Evolutionary conservation across 2,888 invertebrate genomes (phyloP).

Genomic region (Orthosia gothica): DNA sequence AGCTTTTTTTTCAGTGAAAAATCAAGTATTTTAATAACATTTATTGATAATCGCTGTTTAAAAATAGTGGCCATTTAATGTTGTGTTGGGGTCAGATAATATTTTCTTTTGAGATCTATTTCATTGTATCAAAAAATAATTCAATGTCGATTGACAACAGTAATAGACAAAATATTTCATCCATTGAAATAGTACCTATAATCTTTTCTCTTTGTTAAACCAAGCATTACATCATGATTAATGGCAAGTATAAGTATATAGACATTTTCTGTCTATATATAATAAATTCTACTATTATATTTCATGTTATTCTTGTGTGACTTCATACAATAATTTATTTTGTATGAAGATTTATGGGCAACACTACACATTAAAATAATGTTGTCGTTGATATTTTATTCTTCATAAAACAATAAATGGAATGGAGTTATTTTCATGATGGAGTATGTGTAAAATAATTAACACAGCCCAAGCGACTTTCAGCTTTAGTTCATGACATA

Average conservation of each 20-base stretch:
- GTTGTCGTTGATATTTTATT: constrained; percentile 11
- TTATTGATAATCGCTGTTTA: too few relatives aligned
- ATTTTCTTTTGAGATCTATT: neutral
- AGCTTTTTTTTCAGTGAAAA: too few relatives aligned
- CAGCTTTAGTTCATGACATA: neutral
- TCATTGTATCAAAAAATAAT: neutral
- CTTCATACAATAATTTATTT: constrained; percentile 10
- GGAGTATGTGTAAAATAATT: neutral
- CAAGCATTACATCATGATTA: constrained; percentile 15
- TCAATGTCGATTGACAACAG: neutral
- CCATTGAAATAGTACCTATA: neutral
- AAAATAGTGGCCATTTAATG: too few relatives aligned
- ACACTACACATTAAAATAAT: constrained; percentile 25
- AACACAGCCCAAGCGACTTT: neutral
- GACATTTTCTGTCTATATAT: constrained; percentile 19
- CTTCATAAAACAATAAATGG: constrained; percentile 16
- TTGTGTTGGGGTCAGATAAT: too few relatives aligned
- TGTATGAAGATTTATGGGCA: constrained; percentile 13
- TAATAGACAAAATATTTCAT: neutral
- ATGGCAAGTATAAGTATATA: constrained; percentile 12
- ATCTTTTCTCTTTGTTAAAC: constrained; percentile 35
- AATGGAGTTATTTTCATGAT: constrained; percentile 6
- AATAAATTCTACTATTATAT: constrained; percentile 4
- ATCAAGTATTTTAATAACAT: too few relatives aligned
- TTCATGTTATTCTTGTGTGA: constrained; percentile 12